Percentiles rank a stretch among this genome's conserved stretches.
phyloP scores from a whole-genome alignment of 92 coral and sea anemone genomes.

The Porites divaricata region DNA sequence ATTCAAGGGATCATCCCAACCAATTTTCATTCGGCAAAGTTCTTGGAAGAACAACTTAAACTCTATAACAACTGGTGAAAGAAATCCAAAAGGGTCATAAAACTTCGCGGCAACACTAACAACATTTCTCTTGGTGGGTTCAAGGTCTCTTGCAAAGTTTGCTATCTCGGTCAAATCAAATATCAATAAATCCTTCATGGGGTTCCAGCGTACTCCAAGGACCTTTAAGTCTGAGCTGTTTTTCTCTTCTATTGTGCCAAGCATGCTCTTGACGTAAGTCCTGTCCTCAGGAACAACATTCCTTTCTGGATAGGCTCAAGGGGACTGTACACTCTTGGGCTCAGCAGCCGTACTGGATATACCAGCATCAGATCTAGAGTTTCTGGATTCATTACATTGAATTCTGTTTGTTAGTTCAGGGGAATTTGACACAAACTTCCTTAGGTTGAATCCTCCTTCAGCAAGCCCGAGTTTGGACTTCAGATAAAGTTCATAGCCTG shows the following conservation, averaged over 20 bases:
- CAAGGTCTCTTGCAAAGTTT: background rate
- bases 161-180: background rate
- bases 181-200: background rate
- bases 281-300: background rate
- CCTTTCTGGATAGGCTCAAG: background rate
- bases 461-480: constrained; percentile 50
- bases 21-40: too few relatives aligned
- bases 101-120: constrained; percentile 41
- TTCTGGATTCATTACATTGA: too few relatives aligned
- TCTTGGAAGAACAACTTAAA: constrained; percentile 45
- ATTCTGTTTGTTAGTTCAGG: constrained; percentile 30
- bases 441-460: constrained; percentile 56
- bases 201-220: background rate
- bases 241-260: background rate
- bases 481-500: constrained; percentile 29
- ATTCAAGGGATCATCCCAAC: too few relatives aligned
- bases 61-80: constrained; percentile 38
- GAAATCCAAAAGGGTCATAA: constrained; percentile 58
- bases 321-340: background rate
- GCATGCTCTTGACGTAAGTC: background rate
- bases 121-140: constrained; percentile 27
- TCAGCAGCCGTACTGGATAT: background rate
- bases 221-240: background rate
- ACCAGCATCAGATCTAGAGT: constrained; percentile 8
- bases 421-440: constrained; percentile 55